A percentile compares a stretch with the other conserved stretches of the same genome.
Conservation (phyloP, 2,797 vertebrate genomes). For the Anabacerthia variegaticeps region DNA sequence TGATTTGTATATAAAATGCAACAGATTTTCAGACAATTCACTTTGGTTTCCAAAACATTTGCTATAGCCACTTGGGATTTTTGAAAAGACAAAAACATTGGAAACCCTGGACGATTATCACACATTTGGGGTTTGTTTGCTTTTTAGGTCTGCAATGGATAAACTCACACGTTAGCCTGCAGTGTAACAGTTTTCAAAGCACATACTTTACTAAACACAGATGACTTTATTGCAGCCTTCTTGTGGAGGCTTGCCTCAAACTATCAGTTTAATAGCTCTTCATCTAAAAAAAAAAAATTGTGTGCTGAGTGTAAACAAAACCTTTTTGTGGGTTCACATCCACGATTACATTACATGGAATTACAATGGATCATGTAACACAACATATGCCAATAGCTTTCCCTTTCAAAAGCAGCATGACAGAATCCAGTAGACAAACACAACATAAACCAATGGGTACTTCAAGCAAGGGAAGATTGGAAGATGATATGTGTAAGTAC, state of each 20-base stretch:
- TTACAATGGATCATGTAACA: neutral
- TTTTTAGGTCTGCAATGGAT: neutral
- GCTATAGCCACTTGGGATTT: neutral
- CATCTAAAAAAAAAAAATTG: neutral
- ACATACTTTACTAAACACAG: neutral
- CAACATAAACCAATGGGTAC: neutral
- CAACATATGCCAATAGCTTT: neutral
- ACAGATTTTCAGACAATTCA: neutral
- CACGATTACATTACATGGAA: neutral
- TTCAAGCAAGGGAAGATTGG: neutral
- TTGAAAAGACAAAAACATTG: neutral
- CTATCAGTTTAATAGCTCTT: neutral
- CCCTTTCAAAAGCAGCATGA: neutral
- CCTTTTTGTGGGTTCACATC: neutral
- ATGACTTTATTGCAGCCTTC: neutral
- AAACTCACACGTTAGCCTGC: neutral
- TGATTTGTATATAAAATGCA: neutral
- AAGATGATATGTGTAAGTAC: neutral
- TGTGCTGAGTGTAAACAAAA: neutral
- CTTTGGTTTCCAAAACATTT: neutral
- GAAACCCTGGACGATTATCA: neutral
- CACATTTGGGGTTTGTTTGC: neutral
- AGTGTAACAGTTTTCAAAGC: neutral
- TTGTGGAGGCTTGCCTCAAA: neutral
- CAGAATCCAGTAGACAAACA: slow-evolving; percentile 10